These are phyloP conservation scores for Orbicella faveolata DNA, from an alignment of 64 coral and sea anemone genomes.

Conservation along the genomic window DNA sequence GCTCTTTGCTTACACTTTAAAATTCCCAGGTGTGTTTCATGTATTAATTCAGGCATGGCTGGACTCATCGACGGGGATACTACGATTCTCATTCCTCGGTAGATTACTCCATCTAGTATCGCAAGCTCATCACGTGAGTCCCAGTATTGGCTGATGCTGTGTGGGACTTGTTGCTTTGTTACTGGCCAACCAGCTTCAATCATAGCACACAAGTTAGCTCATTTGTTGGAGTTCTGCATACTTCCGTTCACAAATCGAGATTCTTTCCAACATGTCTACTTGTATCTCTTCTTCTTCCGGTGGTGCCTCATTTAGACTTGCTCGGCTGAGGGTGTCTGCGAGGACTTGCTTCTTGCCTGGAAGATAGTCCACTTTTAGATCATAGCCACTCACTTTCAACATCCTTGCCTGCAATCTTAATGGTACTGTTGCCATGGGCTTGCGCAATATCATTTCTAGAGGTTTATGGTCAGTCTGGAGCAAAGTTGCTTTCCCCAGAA, in stretches of 20 bases:
- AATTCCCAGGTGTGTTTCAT: constrained; percentile 37
- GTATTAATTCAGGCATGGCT: constrained; percentile 13
- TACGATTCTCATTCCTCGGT: background rate
- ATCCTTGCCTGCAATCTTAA: constrained; percentile 3
- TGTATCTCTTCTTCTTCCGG: too few species aligned
- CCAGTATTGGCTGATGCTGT: constrained; percentile 7
- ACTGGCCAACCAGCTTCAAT: constrained; percentile 46
- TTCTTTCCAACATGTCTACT: too few species aligned
- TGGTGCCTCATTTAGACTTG: background rate
- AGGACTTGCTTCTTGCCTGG: constrained; percentile 61
- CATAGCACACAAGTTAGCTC: constrained; percentile 9
- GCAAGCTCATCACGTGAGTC: constrained; percentile 35
- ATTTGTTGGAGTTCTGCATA: too few species aligned
- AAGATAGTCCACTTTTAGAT: constrained; percentile 64
- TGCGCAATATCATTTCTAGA: constrained; percentile 38
- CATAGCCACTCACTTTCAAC: constrained; percentile 46
- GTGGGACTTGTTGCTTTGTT: constrained; percentile 22
- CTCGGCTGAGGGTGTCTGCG: constrained; percentile 52
- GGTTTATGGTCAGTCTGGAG: constrained; percentile 51
- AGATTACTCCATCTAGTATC: constrained; percentile 23
- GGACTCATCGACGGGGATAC: constrained; percentile 30
- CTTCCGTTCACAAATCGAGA: too few species aligned
- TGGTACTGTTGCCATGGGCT: too few species aligned
- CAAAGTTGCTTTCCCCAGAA: background rate
- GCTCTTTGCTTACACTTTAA: constrained; percentile 60